Conservation (phyloP, 2,888 invertebrate species). For the Protophormia terraenovae region DNA sequence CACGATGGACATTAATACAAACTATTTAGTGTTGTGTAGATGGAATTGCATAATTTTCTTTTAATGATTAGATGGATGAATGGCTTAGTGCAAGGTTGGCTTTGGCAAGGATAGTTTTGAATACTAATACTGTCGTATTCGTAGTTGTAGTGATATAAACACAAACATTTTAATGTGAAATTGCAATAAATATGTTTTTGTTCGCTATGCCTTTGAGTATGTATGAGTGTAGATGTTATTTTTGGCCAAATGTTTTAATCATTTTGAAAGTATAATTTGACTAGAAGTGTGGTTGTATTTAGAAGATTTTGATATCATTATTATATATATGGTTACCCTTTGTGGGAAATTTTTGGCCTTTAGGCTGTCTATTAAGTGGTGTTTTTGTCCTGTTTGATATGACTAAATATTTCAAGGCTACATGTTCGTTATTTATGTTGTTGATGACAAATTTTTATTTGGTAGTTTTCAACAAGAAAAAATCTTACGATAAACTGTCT, state of each 20-base stretch:
- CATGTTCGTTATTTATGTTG: too few relatives aligned
- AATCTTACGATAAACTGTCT: too few relatives aligned
- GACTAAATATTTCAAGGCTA: not conserved
- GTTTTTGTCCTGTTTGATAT: not conserved
- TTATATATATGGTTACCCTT: not conserved
- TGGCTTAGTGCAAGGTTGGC: not conserved
- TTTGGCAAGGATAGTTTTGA: not conserved
- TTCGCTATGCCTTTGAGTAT: not conserved
- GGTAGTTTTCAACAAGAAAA: too few relatives aligned
- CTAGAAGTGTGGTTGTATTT: not conserved
- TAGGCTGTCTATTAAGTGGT: not conserved
- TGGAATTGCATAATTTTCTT: not conserved
- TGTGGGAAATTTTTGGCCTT: not conserved
- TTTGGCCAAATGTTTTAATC: not conserved
- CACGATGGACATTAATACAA: not conserved
- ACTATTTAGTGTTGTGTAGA: not conserved
- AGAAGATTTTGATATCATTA: not conserved
- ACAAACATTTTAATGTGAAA: not conserved
- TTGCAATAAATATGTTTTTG: not conserved
- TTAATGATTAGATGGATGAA: not conserved
- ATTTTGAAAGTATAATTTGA: not conserved
- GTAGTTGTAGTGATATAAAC: not conserved
- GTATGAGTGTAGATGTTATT: not conserved
- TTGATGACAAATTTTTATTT: too few relatives aligned
- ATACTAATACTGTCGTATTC: not conserved